These are phyloP conservation scores for Drosophila dives DNA, from an alignment of 2,888 invertebrate species.

Conservation along the genomic window DNA sequence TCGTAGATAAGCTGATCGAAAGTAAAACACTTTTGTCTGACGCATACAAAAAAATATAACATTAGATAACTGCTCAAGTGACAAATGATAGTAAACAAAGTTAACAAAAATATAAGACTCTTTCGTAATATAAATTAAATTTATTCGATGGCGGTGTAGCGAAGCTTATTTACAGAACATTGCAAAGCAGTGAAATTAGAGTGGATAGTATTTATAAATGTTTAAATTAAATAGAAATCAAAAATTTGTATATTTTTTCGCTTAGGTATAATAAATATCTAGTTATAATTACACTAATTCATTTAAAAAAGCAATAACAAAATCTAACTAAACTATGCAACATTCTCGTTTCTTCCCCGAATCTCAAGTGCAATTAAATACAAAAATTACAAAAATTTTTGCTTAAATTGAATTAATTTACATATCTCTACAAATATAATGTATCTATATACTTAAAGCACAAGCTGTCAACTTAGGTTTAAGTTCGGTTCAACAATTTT, in stretches of 20 bases:
- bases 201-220: background rate
- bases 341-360: constrained; percentile 7
- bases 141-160: constrained; percentile 74
- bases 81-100: constrained; percentile 5
- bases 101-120: constrained; percentile 11
- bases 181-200: constrained; percentile 12
- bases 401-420: constrained; percentile 16
- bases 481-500: constrained; percentile 19
- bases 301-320: constrained; percentile 53
- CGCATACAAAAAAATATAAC: constrained; percentile 16
- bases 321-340: constrained; percentile 37
- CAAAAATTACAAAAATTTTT: constrained; percentile 25
- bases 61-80: constrained; percentile 1
- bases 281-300: constrained; percentile 31
- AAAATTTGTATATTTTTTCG: background rate
- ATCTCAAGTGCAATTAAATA: constrained; percentile 38
- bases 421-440: constrained; percentile 17
- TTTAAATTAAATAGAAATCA: constrained; percentile 22
- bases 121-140: constrained; percentile 48
- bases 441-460: constrained; percentile 42
- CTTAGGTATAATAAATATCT: constrained; percentile 38
- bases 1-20: background rate
- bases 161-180: constrained; percentile 52
- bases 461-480: constrained; percentile 29
- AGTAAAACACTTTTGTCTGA: constrained; percentile 24